phyloP scores from a whole-genome alignment of 1,140 invertebrate species.

The Trichonephila clavata region DNA sequence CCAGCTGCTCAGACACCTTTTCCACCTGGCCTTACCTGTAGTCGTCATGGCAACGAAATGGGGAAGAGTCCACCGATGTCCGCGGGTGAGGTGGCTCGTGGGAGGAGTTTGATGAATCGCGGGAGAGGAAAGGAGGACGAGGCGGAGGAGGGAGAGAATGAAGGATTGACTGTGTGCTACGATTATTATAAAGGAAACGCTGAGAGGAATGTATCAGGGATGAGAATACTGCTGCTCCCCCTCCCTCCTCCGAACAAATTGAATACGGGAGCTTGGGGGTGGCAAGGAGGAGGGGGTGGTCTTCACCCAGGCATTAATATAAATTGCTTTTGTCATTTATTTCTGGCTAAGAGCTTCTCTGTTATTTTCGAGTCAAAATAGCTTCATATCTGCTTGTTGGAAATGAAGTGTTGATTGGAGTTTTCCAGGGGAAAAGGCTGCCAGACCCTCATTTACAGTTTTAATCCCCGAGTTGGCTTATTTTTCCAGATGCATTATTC shows the following conservation, averaged over 20 bases:
- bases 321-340: conserved; percentile 60
- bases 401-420: conserved; percentile 27
- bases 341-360: conserved; percentile 14
- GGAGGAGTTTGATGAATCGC: conserved; percentile 28
- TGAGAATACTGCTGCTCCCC: not conserved
- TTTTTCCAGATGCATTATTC: not conserved
- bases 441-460: not conserved
- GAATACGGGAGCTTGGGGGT: conserved; percentile 4
- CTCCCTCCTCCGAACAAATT: not conserved
- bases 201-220: not conserved
- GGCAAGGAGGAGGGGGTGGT: not conserved
- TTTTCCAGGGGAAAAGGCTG: not conserved
- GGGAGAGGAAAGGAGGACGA: not conserved
- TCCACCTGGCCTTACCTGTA: conserved; percentile 73
- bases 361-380: conserved; percentile 18
- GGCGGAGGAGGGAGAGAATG: not conserved
- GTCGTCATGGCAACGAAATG: conserved; percentile 49
- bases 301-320: conserved; percentile 56
- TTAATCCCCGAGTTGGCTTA: conserved; percentile 3
- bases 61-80: conserved; percentile 36
- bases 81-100: conserved; percentile 28
- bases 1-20: conserved; percentile 73
- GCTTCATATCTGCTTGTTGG: not conserved
- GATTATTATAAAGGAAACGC: conserved; percentile 25
- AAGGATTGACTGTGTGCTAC: conserved; percentile 43